Evolutionary conservation across 2,113 vertebrate genomes (phyloP).

Genomic region (Leptocoma aspasia): DNA sequence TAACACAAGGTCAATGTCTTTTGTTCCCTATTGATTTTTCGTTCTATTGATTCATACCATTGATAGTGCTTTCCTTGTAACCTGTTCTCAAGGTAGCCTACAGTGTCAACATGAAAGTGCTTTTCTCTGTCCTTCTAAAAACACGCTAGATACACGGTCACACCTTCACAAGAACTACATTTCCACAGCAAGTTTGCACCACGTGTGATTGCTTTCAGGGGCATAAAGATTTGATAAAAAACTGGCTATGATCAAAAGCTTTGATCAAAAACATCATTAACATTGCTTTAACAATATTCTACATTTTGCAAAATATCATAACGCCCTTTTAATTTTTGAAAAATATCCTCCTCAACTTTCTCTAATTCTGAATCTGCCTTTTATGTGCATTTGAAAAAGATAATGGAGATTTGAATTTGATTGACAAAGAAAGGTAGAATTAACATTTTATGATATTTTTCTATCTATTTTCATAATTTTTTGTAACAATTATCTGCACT

Average conservation of each 20-base stretch:
- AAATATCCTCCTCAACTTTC: neutral
- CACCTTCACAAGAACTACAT: neutral
- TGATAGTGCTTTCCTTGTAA: neutral
- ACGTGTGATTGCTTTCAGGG: neutral
- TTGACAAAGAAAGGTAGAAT: neutral
- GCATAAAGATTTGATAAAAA: neutral
- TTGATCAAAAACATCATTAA: neutral
- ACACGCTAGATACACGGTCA: neutral
- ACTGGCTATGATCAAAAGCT: neutral
- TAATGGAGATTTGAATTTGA: neutral
- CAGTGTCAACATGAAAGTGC: neutral
- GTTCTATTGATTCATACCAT: slow-evolving; percentile 4
- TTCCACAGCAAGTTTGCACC: neutral
- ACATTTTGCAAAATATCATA: neutral
- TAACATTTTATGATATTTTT: neutral
- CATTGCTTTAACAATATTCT: neutral
- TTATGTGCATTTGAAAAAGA: neutral
- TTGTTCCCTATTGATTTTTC: neutral
- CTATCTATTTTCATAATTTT: neutral
- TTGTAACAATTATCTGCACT: neutral
- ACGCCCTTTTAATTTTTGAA: neutral
- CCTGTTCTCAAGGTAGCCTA: neutral
- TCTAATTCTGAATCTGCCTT: neutral
- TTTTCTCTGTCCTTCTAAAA: neutral
- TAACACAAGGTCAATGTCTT: neutral